Evolutionary conservation across 92 coral and sea anemone genomes (phyloP), one percentile per base, ranked within the genome.

Genomic region (Plumapathes pennacea): DNA sequence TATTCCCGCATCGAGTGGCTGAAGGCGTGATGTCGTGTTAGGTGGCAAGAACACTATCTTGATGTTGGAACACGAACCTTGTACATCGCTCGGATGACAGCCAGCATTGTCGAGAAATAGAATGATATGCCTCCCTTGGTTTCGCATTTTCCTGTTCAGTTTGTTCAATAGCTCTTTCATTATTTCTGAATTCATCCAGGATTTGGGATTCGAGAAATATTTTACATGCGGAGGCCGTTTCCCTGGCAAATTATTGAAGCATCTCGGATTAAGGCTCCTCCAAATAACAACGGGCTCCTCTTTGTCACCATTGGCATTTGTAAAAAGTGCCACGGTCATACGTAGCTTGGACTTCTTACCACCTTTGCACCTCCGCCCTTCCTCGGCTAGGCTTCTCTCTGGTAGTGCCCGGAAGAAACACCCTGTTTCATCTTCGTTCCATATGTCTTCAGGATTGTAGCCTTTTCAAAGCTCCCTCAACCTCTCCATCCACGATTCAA

Each of bases 401-500:
- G 72, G 72, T 45, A 50, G 42, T 65, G 61, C 61, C 50, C 6
- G 51, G 46, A 50, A 65, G 72, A 50, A 65, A 65, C 72, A 50
- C 44, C 72, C 61, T 45, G 41, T 65, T 65, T 51, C 60, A 50
- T 50, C 60, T 64, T 50, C 25, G 28, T 64, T 49, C 71, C 71
- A 36, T 41, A 63, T 63, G 49, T 64, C 58, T 50, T 62, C 71
- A 50, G 71, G 71, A 14, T 40, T 64, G 60, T 64, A 64, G 45
- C 60, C 60, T 64, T 64, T 50, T 37, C 71, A 64, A 52, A 50
- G 17, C 60, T 64, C 59, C 50, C 60, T 47, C 49, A 64, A 28
- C 72, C 72, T 50, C 56, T 64, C 72, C 61, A 50, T 51, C 61
- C 61, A 65, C 39, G 61, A 51, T 65, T 65, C 61, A 49, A 65